Evolutionary conservation across 2,888 invertebrate species (phyloP), one percentile per base, ranked within the genome.

Genomic region (Dendrolimus pini): DNA sequence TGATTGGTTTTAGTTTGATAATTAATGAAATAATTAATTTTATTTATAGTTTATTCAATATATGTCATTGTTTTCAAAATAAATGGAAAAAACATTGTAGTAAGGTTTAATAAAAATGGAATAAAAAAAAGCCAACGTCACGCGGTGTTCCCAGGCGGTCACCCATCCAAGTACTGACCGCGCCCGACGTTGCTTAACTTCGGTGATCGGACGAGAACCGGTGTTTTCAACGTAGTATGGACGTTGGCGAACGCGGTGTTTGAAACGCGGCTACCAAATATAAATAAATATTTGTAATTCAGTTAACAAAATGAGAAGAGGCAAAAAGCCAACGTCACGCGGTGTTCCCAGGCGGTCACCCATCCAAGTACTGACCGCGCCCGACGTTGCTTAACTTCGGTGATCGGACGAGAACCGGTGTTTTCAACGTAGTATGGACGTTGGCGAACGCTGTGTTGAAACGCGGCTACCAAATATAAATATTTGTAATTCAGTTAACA

Each of bases 141-240:
- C 72, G 72, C 61, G 69, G 78, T 78, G 79, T 79, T 80, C 78
- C 76, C 80, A 84, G 80, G 85, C 83, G 83, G 85, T 62, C 74
- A 75, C 77, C 76, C 76, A 75, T 78, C 82, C 81, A 83, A 82
- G 82, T 83, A 83, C 84, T 83, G 72, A 86, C 81, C 81, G 73
- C 85, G 85, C 85, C 86, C 85, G 82, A 85, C 79, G 86, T 83
- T 86, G 85, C 85, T 86, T 88, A 83, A 86, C 84, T 85, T 85
- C 87, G 85, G 87, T 87, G 87, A 87, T 87, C 86, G 84, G 85
- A 86, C 84, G 85, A 85, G 85, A 86, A 84, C 83, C 85, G 81
- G 83, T 82, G 53, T 54, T 13, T 55, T 62, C 62, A 62, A 62
- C 62, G 62, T 62, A 59, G 62, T 65, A 62, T 65, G 65, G 30